Evolutionary conservation across 2,888 invertebrate species (phyloP).

Genomic region (Carcina quercana): DNA sequence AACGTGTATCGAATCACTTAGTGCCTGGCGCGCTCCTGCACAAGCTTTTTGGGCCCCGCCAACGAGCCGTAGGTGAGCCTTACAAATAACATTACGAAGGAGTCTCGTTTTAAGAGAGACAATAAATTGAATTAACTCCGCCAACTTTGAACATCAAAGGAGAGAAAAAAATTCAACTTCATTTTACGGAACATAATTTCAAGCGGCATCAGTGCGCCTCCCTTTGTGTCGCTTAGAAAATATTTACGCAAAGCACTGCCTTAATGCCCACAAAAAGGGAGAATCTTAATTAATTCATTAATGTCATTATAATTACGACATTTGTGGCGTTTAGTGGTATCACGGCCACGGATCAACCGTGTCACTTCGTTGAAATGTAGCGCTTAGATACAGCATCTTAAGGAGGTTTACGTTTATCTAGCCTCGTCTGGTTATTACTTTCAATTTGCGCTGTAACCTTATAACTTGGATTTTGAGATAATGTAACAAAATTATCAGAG

Average conservation of each 20-base stretch:
- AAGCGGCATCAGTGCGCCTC: slow-evolving; percentile 44
- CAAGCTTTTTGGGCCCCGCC: slow-evolving; percentile 55
- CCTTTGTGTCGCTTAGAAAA: slow-evolving; percentile 54
- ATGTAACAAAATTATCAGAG: too few species aligned
- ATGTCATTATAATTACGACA: slow-evolving; percentile 51
- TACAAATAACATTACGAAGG: slow-evolving; percentile 62
- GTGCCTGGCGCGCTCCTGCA: slow-evolving; percentile 60
- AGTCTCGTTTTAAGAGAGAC: slow-evolving; percentile 68
- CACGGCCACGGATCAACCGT: too few species aligned
- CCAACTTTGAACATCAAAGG: slow-evolving; percentile 63
- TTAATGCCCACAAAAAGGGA: slow-evolving; percentile 41
- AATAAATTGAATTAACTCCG: slow-evolving; percentile 68
- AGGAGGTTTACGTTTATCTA: too few species aligned
- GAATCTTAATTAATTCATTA: slow-evolving; percentile 61
- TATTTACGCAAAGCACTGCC: slow-evolving; percentile 52
- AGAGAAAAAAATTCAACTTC: slow-evolving; percentile 48
- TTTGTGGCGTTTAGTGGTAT: slow-evolving; percentile 45
- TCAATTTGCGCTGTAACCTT: slow-evolving; percentile 26
- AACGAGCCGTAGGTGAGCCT: slow-evolving; percentile 66
- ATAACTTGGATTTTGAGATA: too few species aligned
- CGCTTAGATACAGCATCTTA: too few species aligned
- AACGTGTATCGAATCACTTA: slow-evolving; percentile 74
- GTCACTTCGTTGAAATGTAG: too few species aligned
- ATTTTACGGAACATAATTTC: slow-evolving; percentile 62
- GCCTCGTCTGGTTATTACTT: slow-evolving; percentile 49